Conservation (phyloP, 2,797 vertebrate genomes). For the Ataeniobius toweri region DNA sequence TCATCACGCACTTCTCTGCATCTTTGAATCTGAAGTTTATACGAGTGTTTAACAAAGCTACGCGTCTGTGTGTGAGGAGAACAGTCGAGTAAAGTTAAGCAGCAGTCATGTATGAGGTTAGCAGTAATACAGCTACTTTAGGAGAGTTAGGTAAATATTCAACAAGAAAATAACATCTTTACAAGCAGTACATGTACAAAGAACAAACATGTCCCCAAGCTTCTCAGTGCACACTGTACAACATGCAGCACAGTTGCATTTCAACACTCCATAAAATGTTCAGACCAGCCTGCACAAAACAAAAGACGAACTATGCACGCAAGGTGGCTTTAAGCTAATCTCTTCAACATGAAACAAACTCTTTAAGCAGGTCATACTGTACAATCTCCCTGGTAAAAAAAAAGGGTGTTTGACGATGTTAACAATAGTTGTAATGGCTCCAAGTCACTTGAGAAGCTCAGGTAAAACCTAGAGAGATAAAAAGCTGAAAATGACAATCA, state of each 20-base stretch:
- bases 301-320: constrained; percentile 50
- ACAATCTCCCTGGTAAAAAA: constrained; percentile 63
- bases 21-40: constrained; percentile 34
- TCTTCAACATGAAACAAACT: constrained; percentile 58
- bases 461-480: constrained; percentile 76
- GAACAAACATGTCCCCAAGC: constrained; percentile 87
- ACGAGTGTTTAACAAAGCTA: constrained; percentile 45
- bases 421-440: constrained; percentile 68
- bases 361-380: constrained; percentile 56
- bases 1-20: constrained; percentile 29
- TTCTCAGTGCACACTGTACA: constrained; percentile 90
- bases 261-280: constrained; percentile 85
- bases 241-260: constrained; percentile 94
- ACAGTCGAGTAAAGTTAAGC: constrained; percentile 81
- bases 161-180: constrained; percentile 61
- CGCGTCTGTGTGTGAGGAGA: constrained; percentile 50
- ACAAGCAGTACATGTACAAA: constrained; percentile 89
- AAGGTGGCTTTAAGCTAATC: constrained; percentile 71
- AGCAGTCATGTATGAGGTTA: constrained; percentile 95
- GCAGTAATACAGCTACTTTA: constrained; percentile 85
- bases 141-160: constrained; percentile 82
- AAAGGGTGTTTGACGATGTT: constrained; percentile 54
- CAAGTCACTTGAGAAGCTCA: constrained; percentile 76
- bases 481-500: constrained; percentile 93
- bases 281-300: constrained; percentile 80